phyloP scores from a whole-genome alignment of 35 echinoderm and acorn worm species.

The Ophiothrix spiculata region DNA sequence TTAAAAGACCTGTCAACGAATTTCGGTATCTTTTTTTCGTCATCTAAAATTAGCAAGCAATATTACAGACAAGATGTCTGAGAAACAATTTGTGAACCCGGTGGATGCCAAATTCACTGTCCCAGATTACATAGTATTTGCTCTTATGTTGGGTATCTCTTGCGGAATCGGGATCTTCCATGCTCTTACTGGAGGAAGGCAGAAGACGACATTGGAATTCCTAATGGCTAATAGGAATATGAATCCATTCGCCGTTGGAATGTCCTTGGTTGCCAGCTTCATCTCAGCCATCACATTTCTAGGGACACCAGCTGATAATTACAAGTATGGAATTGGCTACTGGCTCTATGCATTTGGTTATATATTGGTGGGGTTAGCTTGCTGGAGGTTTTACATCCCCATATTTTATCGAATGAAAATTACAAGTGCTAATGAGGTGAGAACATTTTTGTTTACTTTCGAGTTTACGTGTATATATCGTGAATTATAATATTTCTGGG shows the following conservation, averaged over 20 bases:
- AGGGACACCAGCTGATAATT: constrained; percentile 55
- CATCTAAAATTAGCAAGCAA: too few species aligned
- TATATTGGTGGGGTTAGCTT: constrained; percentile 21
- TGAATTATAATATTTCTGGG: too few species aligned
- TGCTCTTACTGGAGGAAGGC: constrained; percentile 58
- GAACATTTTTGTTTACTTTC: too few species aligned
- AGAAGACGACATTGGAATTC: constrained; percentile 77
- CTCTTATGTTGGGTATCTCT: constrained; percentile 44
- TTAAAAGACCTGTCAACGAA: too few species aligned
- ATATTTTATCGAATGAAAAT: constrained; percentile 56
- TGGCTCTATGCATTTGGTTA: constrained; percentile 51
- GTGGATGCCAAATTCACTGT: too few species aligned
- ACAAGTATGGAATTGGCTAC: constrained; percentile 43
- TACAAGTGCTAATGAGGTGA: constrained; percentile 70
- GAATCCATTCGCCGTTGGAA: constrained; percentile 58
- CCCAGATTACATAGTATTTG: constrained; percentile 42
- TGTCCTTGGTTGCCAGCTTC: constrained; percentile 60
- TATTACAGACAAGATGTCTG: too few species aligned
- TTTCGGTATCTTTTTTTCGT: too few species aligned
- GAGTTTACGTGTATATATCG: too few species aligned
- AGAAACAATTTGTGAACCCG: too few species aligned
- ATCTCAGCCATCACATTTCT: constrained; percentile 66
- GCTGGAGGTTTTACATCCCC: constrained; percentile 39
- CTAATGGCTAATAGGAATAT: constrained; percentile 72
- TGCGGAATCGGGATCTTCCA: constrained; percentile 74